Evolutionary conservation across 1,140 invertebrate species (phyloP), one percentile per base, ranked within the genome.

Genomic region (Pogonus chalceus): DNA sequence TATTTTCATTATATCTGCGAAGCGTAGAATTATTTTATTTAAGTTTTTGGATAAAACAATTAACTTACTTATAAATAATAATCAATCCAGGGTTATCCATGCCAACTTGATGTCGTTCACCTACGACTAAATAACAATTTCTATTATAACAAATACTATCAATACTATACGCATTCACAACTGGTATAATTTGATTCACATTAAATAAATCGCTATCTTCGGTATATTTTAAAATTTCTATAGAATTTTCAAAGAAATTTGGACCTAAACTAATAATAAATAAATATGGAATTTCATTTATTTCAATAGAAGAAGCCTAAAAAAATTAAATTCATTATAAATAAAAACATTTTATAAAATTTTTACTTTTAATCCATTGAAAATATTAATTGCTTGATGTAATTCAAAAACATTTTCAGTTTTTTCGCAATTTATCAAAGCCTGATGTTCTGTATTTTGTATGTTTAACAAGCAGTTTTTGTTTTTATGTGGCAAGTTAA

Each of bases 111-210:
- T 60, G 60, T 12, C 60, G 56, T 24, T 55, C 62, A 10, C 59
- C 62, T 2, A 66, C 49, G n/a, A 60, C 62, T 24, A 65, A 54
- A 50, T 61, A 65, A 39, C 56, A n/a, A 23, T 51, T 37, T 10
- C 53, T 35, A n/a, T 56, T 58, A 56, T 55, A 54, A 1, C 23
- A 35, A 37, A 58, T 54, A 2, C 56, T 35, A n/a, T 60, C 51
- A 35, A 64, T 12, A 43, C 57, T 58, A 26, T 52, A 57, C 9
- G 62, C 57, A 12, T 57, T 37, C 1, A 54, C 53, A 20, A 56
- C 55, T 23, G 54, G 57, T 20, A 63, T 46, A 4, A 35, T 56
- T 55, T 65, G 63, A 37, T 60, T 22, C 16, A 54, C 26, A 46
- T 58, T 56, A 37, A 64, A 66, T 2, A 53, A 23, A 9, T 51